Evolutionary conservation across 2,888 invertebrate species (phyloP), one percentile per base, ranked within the genome.

Genomic region (Myopa testacea): DNA sequence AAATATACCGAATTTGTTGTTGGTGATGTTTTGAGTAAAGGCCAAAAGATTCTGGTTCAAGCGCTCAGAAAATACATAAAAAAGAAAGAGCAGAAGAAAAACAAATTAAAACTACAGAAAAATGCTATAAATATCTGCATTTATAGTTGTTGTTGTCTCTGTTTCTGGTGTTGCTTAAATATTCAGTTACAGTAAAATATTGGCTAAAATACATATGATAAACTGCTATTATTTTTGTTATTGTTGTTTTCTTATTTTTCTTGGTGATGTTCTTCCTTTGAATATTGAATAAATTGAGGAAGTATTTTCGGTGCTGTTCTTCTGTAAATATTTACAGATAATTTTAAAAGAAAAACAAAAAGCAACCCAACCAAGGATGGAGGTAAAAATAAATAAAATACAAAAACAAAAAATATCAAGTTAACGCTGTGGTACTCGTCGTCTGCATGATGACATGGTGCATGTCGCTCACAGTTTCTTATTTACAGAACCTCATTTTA

Each of bases 121-220:
- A 34, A 14, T 37, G 37, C 65, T 65, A 34, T 34, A 65, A 65
- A 65, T 34, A 65, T 65, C 14, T 62, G 19, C 4, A 16, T 34
- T 14, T 37, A 38, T 65, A 5, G 34, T 38, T 38, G 65, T 16
- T 34, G 65, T 37, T 65, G 37, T 5, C 10, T 26, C 7, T 34
- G 62, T 3, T 63, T 19, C 62, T 63, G 26, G 26, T 26, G 26
- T n/a, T 26, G 34, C 10, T 63, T 63, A 63, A 63, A 63, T 63
- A 65, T 65, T 65, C 65, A 38, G 34, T 65, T 65, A 38, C 65
- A 65, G 37, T 4, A 65, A 38, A 65, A 26, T 65, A 16, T 38
- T 65, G 34, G 6, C 19, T 34, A 6, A 12, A 8, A 62, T 26
- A 26, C 12, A 45, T 45, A 45, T 45, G 10, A 45, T 8, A 3